Percentiles rank a stretch among this genome's conserved stretches.
Evolutionary conservation across 2,797 vertebrate genomes (phyloP).

Genomic region (Tangara arthus): DNA sequence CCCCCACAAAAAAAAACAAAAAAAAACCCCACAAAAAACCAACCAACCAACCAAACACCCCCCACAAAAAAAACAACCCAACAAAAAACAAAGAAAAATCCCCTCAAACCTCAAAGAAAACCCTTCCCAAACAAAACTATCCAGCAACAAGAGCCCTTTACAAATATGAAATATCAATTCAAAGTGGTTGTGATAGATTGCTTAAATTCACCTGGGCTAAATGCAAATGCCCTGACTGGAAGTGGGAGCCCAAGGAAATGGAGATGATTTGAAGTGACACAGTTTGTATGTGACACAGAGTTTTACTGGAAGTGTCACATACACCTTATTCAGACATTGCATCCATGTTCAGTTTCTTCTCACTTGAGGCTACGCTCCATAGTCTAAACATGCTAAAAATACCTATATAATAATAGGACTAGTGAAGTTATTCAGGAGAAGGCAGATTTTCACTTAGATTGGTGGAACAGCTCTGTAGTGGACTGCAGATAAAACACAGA

Average conservation of each 20-base stretch:
- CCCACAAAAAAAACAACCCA: too few species aligned
- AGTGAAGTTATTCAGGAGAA: not conserved
- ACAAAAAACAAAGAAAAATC: not conserved
- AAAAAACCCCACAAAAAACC: too few species aligned
- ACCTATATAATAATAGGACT: not conserved
- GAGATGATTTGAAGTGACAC: not conserved
- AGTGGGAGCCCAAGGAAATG: not conserved
- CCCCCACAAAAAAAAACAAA: too few species aligned
- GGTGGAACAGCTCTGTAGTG: not conserved
- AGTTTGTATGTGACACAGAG: not conserved
- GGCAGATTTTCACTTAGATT: not conserved
- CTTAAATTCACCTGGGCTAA: not conserved
- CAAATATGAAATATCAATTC: not conserved
- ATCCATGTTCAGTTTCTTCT: not conserved
- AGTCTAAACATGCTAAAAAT: not conserved
- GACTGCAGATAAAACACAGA: not conserved
- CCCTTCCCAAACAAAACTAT: not conserved
- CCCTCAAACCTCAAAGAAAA: not conserved
- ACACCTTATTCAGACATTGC: not conserved
- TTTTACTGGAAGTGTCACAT: not conserved
- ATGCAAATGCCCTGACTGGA: not conserved
- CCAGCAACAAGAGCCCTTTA: not conserved
- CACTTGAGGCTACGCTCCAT: not conserved
- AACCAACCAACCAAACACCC: too few species aligned
- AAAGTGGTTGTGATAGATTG: not conserved